These are phyloP conservation scores for Platysternon megacephalum DNA, from an alignment of 2,113 vertebrate species.

Conservation along the genomic window DNA sequence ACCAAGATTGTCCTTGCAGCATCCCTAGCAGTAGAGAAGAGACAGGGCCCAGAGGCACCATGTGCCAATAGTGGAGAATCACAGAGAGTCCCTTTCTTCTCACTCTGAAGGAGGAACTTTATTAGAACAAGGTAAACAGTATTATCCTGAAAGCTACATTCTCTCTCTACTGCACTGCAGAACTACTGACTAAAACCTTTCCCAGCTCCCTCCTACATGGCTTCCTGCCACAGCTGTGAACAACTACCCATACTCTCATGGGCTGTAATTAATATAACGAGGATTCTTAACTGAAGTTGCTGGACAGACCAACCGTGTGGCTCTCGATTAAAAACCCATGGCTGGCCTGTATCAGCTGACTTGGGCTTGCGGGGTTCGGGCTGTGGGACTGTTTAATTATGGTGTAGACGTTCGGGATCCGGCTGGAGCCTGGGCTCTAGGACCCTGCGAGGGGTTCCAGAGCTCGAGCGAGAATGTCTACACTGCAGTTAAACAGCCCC, in stretches of 20 bases:
- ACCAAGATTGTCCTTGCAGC: not conserved
- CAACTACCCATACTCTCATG: not conserved
- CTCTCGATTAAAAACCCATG: not conserved
- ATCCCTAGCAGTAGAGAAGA: not conserved
- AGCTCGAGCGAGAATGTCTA: not conserved
- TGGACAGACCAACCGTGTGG: not conserved
- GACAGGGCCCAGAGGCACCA: not conserved
- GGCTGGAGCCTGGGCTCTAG: not conserved
- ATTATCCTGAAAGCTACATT: not conserved
- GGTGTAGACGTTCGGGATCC: not conserved
- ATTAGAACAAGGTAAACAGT: not conserved
- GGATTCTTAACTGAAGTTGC: not conserved
- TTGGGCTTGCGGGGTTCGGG: not conserved
- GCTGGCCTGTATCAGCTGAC: not conserved
- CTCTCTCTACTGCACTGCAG: not conserved
- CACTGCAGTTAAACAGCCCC: not conserved
- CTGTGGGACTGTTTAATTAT: not conserved
- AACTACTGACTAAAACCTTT: not conserved
- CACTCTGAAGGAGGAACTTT: not conserved
- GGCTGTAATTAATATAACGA: not conserved
- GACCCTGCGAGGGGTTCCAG: not conserved
- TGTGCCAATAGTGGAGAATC: not conserved
- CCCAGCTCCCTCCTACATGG: not conserved
- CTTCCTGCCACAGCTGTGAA: not conserved
- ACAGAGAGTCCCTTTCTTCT: not conserved